Evolutionary conservation across 2,888 invertebrate species (phyloP).

Genomic region (Lasioglossum leucozonium): DNA sequence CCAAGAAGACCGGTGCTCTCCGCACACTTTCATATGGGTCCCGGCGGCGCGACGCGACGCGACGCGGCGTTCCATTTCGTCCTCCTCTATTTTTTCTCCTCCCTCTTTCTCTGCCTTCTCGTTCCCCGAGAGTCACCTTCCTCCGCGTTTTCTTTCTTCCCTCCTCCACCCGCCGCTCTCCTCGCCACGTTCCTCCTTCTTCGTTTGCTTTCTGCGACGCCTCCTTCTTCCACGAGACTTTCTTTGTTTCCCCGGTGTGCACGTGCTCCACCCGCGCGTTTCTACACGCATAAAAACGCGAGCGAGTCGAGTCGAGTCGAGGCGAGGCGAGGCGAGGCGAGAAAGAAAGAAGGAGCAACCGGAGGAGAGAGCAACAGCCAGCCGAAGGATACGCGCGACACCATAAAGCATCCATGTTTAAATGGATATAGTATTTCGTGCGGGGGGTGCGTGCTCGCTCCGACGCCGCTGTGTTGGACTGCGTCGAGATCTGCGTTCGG

Average conservation of each 20-base stretch:
- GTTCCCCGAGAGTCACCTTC: conserved; percentile 53
- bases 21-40: conserved; percentile 6
- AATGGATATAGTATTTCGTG: conserved; percentile 68
- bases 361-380: conserved; percentile 33
- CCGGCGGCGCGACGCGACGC: not conserved
- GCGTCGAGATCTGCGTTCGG: too few species aligned
- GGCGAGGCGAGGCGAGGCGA: too few species aligned
- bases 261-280: conserved; percentile 72
- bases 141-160: conserved; percentile 44
- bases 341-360: conserved; percentile 22
- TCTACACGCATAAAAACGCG: conserved; percentile 59
- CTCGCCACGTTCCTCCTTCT: conserved; percentile 30
- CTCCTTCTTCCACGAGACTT: conserved; percentile 56
- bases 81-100: not conserved
- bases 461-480: conserved; percentile 41
- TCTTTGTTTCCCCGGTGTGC: conserved; percentile 72
- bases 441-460: conserved; percentile 44
- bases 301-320: not conserved
- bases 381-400: conserved; percentile 64
- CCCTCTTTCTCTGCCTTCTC: conserved; percentile 21
- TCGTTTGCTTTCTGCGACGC: conserved; percentile 50
- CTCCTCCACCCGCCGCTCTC: not conserved
- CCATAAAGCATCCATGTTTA: conserved; percentile 66
- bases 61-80: not conserved
- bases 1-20: not conserved